Evolutionary conservation across 1,140 invertebrate genomes (phyloP), one percentile per base, ranked within the genome.

Genomic region (Augochlora pura): DNA sequence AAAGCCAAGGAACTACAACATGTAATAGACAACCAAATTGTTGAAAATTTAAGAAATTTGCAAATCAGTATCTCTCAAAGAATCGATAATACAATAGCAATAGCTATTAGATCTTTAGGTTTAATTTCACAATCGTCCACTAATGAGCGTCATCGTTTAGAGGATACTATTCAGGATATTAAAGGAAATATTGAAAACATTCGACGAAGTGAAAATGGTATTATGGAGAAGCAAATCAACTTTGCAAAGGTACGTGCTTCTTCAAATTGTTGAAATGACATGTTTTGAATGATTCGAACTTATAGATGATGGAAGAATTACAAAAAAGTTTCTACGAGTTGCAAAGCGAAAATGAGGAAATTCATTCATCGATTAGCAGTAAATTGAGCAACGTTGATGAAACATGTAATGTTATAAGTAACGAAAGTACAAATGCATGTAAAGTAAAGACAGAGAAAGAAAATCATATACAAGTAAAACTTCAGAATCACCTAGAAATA

Each of bases 1-100:
- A 68, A 92, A 14, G 82, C 88, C 27, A 70, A 86, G 12, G 89
- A 88, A 82, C 85, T 92, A 66, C 72, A 83, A 6, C 52, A 90
- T 62, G 70, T 90, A 8, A 77, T 91, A 42, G 66, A 91, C n/a
- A 90, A 83, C 62, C 86, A 89, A 80, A 80, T 93, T 49, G 78
- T 86, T 8, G 85, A 90, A 68, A 90, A 91, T 83, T 86, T 93
- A 21, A 80, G 71, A 23, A 39, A 18, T 32, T 70, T 91, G 14
- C 85, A 89, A 23, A 57, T 83, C 5, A 66, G 88, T 54, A 77
- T 88, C 9, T 78, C 72, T n/a, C 2, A 42, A 62, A 87, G 59
- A 89, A 90, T 66, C 81, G 92, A 63, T 57, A 89, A 54, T 70
- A 89, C 21, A 72, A 91, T 52, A n/a, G 71, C 21, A 77, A 68